A percentile compares a stretch with the other conserved stretches of the same genome.
These are phyloP conservation scores for Urocolius indicus DNA, from an alignment of 2,113 vertebrate species.

Conservation along the genomic window DNA sequence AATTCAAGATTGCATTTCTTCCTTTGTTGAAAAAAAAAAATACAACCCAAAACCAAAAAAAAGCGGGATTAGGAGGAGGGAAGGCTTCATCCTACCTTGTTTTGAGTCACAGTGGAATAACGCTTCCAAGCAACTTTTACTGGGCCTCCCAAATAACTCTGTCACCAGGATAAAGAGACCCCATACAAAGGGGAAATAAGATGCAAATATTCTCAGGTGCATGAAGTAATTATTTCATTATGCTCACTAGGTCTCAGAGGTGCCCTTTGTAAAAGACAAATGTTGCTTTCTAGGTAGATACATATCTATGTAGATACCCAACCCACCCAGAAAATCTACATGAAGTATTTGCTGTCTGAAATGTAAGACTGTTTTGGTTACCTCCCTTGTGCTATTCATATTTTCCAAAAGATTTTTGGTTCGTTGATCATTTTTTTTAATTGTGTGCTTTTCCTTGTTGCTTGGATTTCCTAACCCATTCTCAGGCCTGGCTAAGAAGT, in stretches of 20 bases:
- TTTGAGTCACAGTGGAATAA: not conserved
- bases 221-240: not conserved
- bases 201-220: not conserved
- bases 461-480: not conserved
- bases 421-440: not conserved
- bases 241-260: not conserved
- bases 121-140: not conserved
- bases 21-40: not conserved
- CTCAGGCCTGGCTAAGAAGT: not conserved
- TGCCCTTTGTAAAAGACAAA: not conserved
- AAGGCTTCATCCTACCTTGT: not conserved
- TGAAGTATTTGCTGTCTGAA: not conserved
- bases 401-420: not conserved
- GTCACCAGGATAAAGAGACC: not conserved
- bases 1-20: not conserved
- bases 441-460: not conserved
- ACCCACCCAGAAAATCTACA: rapidly evolving
- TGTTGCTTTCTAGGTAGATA: not conserved
- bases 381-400: not conserved
- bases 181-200: not conserved
- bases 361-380: not conserved
- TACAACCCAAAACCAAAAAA: too few species aligned
- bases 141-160: not conserved
- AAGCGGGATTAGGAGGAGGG: not conserved
- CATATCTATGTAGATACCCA: not conserved